phyloP scores from a whole-genome alignment of 2,797 vertebrate species.

The Anguilla marmorata region DNA sequence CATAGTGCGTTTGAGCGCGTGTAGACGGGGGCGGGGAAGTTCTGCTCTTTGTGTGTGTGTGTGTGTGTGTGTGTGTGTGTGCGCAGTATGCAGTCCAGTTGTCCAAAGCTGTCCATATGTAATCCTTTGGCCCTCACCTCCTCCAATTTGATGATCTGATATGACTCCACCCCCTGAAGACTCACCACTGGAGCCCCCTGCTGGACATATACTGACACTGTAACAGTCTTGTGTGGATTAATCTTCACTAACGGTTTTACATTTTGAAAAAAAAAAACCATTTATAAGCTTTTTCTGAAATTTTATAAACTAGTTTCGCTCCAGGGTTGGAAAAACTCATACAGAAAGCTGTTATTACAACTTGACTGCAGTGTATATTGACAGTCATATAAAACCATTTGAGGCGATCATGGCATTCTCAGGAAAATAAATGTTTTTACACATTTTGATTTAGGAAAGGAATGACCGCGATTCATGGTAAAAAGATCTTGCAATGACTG shows the following conservation, averaged over 20 bases:
- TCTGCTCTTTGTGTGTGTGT: not conserved
- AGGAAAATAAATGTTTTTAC: not conserved
- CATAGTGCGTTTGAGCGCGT: constrained; percentile 21
- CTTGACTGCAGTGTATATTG: not conserved
- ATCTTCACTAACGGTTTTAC: not conserved
- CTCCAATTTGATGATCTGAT: not conserved
- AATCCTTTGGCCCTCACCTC: not conserved
- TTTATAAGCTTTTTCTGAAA: constrained; percentile 8
- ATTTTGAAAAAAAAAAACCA: not conserved
- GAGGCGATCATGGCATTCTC: not conserved
- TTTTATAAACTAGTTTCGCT: not conserved
- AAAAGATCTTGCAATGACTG: not conserved
- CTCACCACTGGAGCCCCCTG: not conserved
- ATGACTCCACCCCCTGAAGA: not conserved
- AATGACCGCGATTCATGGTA: not conserved
- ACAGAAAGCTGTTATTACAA: not conserved
- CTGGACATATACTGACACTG: not conserved
- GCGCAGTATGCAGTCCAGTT: not conserved
- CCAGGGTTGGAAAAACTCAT: not conserved
- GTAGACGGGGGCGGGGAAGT: no score
- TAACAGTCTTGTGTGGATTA: not conserved
- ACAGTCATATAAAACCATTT: not conserved
- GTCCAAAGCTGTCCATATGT: not conserved
- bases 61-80: not conserved
- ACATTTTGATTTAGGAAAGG: not conserved